Conservation (phyloP, 64 coral and sea anemone genomes). For the Montipora efflorescens region DNA sequence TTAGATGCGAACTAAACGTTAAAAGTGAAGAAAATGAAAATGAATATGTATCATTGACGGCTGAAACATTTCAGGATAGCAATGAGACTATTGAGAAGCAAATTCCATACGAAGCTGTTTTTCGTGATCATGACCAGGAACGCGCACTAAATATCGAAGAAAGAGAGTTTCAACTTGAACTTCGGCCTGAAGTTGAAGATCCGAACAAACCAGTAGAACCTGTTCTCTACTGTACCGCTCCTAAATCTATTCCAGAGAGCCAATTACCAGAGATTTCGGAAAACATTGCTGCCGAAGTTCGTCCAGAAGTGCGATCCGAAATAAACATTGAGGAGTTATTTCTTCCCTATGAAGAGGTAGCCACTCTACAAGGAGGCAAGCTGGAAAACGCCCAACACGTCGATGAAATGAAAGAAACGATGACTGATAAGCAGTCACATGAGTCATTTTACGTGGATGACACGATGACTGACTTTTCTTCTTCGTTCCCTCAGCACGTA, state of each 20-base stretch:
- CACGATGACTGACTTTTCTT: neutral
- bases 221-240: neutral
- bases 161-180: neutral
- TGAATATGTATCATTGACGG: neutral
- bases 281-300: neutral
- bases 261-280: conserved; percentile 2
- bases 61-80: neutral
- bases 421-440: neutral
- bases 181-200: conserved; percentile 1
- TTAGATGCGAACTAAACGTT: conserved; percentile 49
- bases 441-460: neutral
- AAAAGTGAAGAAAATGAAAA: conserved; percentile 33
- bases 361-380: neutral
- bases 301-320: conserved; percentile 31
- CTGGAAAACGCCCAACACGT: neutral
- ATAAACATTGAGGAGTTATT: conserved; percentile 78
- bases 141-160: conserved; percentile 18
- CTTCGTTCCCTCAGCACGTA: conserved; percentile 22
- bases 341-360: conserved; percentile 53
- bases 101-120: neutral
- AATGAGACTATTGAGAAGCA: neutral
- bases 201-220: neutral
- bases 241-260: neutral
- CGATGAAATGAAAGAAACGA: neutral
- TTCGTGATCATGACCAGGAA: conserved; percentile 1